phyloP scores from a whole-genome alignment of 2,797 vertebrate species.

The Eidolon dupreanum region DNA sequence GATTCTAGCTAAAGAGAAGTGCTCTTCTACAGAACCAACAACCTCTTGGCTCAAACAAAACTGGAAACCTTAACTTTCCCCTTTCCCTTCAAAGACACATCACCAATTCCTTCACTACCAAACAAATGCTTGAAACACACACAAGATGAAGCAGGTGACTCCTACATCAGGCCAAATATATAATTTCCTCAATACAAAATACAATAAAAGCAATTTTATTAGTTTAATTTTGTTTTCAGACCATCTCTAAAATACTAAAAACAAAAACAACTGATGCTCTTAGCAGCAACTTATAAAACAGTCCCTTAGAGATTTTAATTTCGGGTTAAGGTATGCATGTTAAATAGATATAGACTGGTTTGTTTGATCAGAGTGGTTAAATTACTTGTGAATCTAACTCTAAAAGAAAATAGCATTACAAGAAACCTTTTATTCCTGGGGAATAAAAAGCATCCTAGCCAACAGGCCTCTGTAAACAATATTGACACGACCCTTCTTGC shows the following conservation, averaged over 20 bases:
- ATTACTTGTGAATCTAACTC: conserved; percentile 31
- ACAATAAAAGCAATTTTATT: conserved; percentile 6
- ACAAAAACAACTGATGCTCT: conserved; percentile 6
- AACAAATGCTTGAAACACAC: conserved; percentile 8
- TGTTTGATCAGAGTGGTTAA: conserved; percentile 28
- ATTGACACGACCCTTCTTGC: not conserved
- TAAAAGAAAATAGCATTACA: conserved; percentile 31
- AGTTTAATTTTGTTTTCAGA: conserved; percentile 47
- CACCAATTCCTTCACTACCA: not conserved
- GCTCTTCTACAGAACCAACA: conserved; percentile 6
- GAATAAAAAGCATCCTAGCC: conserved; percentile 8
- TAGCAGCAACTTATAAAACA: conserved; percentile 32
- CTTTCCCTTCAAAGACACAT: not conserved
- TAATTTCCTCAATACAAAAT: conserved; percentile 3
- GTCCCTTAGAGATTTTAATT: not conserved
- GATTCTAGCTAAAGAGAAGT: not conserved
- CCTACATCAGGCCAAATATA: not conserved
- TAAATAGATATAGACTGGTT: not conserved
- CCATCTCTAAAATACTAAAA: conserved; percentile 51
- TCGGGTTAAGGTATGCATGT: not conserved
- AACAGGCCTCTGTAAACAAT: not conserved
- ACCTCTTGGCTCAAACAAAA: conserved; percentile 25
- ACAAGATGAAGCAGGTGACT: not conserved
- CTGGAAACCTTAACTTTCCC: conserved; percentile 10
- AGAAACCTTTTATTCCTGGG: not conserved